Percentiles rank a stretch among this genome's conserved stretches.
phyloP scores from a whole-genome alignment of 1,140 invertebrate species.

The Aphaenogaster rudis region DNA sequence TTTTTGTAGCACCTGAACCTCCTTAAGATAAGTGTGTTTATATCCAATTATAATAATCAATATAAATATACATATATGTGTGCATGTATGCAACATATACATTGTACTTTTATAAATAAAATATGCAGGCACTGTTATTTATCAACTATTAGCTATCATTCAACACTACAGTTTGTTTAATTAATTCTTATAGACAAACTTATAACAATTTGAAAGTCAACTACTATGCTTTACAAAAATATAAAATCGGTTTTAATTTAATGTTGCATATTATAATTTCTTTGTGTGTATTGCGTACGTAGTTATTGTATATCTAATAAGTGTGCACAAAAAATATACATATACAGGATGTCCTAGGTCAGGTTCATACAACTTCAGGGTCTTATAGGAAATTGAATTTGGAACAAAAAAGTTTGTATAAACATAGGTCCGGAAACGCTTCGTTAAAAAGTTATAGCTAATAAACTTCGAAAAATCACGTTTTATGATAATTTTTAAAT shows the following conservation, averaged over 20 bases:
- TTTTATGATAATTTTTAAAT: too few species aligned
- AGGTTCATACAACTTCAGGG: too few species aligned
- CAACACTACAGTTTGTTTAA: neutral
- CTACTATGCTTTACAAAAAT: constrained; percentile 8
- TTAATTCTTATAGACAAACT: neutral
- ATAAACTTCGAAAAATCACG: too few species aligned
- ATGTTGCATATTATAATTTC: constrained; percentile 16
- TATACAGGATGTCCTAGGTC: neutral
- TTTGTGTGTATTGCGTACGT: neutral
- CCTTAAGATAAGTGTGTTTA: too few species aligned
- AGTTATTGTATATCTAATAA: constrained; percentile 4
- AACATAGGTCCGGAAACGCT: too few species aligned
- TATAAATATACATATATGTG: too few species aligned
- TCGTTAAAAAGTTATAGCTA: too few species aligned
- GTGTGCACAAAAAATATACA: neutral
- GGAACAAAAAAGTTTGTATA: too few species aligned
- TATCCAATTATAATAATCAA: too few species aligned
- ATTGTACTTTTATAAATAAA: constrained; percentile 6
- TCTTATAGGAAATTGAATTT: too few species aligned
- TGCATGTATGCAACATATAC: neutral
- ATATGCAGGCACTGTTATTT: neutral
- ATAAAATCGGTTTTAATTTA: neutral
- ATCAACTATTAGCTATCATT: neutral
- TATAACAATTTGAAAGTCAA: constrained; percentile 1
- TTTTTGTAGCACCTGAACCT: too few species aligned